Percentiles rank a stretch among this genome's conserved stretches.
Evolutionary conservation across 2,113 vertebrate species (phyloP).

Genomic region (Dissostichus mawsoni): DNA sequence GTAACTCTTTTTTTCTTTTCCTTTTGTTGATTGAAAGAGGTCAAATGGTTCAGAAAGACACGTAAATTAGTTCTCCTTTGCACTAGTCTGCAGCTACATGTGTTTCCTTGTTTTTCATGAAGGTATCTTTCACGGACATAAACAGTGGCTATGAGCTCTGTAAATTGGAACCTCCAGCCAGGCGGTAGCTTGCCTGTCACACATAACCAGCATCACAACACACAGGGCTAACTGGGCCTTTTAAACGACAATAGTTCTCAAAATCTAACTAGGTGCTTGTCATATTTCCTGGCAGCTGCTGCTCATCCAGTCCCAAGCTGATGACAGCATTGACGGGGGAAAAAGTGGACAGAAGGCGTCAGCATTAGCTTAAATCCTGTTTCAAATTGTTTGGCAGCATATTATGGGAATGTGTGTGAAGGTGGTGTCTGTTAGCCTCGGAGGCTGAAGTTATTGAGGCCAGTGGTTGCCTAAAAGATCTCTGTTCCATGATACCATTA

Average conservation of each 20-base stretch:
- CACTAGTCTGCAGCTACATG: neutral
- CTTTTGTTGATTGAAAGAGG: constrained; percentile 1
- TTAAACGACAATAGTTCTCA: neutral
- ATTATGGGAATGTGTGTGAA: constrained; percentile 14
- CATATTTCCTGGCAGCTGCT: constrained; percentile 20
- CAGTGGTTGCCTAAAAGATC: neutral
- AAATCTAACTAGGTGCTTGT: constrained; percentile 10
- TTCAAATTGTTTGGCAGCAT: constrained; percentile 27
- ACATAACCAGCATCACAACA: neutral
- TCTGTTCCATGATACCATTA: neutral
- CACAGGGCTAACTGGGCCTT: neutral
- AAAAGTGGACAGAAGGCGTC: constrained; percentile 16
- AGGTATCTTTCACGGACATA: neutral
- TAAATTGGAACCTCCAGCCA: neutral
- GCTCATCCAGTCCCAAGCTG: constrained; percentile 19
- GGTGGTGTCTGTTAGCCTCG: neutral
- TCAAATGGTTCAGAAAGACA: neutral
- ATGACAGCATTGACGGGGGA: constrained; percentile 12
- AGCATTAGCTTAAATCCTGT: constrained; percentile 12
- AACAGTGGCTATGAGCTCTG: neutral
- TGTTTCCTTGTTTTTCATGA: neutral
- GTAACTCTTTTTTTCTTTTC: neutral
- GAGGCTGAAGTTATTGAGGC: neutral
- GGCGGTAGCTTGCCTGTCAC: neutral
- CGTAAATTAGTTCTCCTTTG: neutral